phyloP scores from a whole-genome alignment of 2,888 invertebrate genomes.

The Chalcis sispes region DNA sequence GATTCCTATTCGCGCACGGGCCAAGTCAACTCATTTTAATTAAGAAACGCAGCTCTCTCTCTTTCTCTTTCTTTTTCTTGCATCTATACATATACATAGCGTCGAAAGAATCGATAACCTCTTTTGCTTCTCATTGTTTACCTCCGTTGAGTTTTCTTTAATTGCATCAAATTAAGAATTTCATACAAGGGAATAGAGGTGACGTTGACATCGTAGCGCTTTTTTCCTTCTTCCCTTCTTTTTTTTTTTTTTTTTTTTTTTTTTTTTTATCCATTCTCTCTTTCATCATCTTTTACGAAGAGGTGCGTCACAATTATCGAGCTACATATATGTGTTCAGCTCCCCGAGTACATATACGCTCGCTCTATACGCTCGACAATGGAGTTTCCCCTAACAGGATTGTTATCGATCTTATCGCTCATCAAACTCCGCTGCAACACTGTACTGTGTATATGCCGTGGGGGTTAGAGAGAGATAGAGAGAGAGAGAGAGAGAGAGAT shows the following conservation, averaged over 20 bases:
- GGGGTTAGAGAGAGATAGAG: constrained; percentile 17
- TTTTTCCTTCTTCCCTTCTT: no score
- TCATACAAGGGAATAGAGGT: background rate
- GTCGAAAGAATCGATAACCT: no score
- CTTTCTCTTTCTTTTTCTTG: no score
- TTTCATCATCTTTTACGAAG: no score
- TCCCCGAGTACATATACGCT: background rate
- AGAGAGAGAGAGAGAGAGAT: constrained; percentile 15
- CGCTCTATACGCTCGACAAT: constrained; percentile 16
- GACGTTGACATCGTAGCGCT: no score
- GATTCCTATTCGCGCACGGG: no score
- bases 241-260: background rate
- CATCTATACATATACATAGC: no score
- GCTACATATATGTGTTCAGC: constrained; percentile 1
- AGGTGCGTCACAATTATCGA: constrained; percentile 45
- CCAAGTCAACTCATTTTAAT: constrained; percentile 17
- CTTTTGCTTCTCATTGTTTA: no score
- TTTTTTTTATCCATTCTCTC: background rate
- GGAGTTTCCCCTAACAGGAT: constrained; percentile 46
- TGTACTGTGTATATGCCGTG: no score
- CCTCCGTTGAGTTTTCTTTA: background rate
- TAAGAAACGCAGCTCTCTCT: background rate
- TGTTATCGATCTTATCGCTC: constrained; percentile 54
- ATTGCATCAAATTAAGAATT: constrained; percentile 8
- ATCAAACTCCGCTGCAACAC: constrained; percentile 34